Conservation (phyloP, 35 echinoderm and acorn worm species). For the Anneissia japonica region DNA sequence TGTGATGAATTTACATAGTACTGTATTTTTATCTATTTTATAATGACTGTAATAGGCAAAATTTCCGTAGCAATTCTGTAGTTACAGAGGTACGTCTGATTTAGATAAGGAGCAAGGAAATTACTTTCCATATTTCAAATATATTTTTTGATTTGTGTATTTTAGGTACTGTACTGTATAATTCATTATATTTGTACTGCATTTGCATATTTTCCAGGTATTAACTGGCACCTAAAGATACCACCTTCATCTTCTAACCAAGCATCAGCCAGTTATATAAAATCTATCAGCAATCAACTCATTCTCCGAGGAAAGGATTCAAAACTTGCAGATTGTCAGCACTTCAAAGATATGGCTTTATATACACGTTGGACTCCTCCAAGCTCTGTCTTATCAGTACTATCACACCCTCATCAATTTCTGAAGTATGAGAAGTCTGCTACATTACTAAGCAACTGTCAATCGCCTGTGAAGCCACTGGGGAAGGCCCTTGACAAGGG, state of each 20-base stretch:
- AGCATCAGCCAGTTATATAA: conserved; percentile 20
- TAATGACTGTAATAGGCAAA: too few species aligned
- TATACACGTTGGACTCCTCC: conserved; percentile 72
- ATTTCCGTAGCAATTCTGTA: too few species aligned
- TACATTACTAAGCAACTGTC: conserved; percentile 68
- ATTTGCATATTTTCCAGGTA: conserved; percentile 52
- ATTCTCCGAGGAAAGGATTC: conserved; percentile 62
- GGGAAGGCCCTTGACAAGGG: conserved; percentile 62
- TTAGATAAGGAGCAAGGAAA: too few species aligned
- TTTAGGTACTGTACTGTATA: too few species aligned
- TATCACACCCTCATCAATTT: conserved; percentile 36
- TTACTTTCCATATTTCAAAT: too few species aligned
- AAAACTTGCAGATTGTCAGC: not conserved
- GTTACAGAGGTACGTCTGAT: too few species aligned
- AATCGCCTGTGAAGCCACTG: conserved; percentile 42
- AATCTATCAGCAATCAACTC: conserved; percentile 56
- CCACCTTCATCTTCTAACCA: conserved; percentile 14
- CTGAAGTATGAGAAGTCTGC: conserved; percentile 67
- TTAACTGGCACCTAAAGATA: conserved; percentile 73
- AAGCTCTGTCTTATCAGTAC: conserved; percentile 20
- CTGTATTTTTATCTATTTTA: too few species aligned
- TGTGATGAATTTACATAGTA: too few species aligned
- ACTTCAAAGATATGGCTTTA: conserved; percentile 26
- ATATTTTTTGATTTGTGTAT: too few species aligned
- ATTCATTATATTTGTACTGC: too few species aligned